A percentile compares a stretch with the other conserved stretches of the same genome.
Conservation (phyloP, 2,797 vertebrate genomes). For the Rhinophrynus dorsalis region DNA sequence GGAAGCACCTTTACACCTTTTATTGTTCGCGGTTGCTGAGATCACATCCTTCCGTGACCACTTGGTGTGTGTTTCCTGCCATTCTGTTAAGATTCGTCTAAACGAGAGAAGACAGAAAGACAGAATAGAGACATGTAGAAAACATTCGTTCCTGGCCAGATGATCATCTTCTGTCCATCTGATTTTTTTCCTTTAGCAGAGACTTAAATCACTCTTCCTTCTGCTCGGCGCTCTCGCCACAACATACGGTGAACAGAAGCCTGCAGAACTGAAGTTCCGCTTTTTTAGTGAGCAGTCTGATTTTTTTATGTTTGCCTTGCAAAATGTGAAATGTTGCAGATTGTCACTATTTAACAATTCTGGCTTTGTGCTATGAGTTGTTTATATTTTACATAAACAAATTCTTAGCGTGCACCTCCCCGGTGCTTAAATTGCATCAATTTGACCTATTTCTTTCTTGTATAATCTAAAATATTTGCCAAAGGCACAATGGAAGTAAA, state of each 20-base stretch:
- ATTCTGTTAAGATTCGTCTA: constrained; percentile 78
- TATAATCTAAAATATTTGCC: constrained; percentile 3
- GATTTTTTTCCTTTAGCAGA: constrained; percentile 49
- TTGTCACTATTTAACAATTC: constrained; percentile 39
- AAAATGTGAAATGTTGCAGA: constrained; percentile 53
- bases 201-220: constrained; percentile 62
- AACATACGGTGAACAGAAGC: constrained; percentile 66
- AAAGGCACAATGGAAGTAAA: constrained; percentile 15
- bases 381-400: constrained; percentile 4
- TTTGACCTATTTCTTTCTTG: not conserved
- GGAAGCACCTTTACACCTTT: constrained; percentile 95
- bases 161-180: constrained; percentile 56
- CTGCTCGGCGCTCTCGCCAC: constrained; percentile 61
- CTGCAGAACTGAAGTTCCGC: constrained; percentile 71
- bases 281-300: constrained; percentile 71
- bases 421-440: not conserved
- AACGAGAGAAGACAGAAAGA: constrained; percentile 52
- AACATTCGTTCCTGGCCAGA: constrained; percentile 44
- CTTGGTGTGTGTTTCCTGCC: constrained; percentile 86
- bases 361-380: not conserved
- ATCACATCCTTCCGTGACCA: constrained; percentile 85
- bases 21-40: constrained; percentile 88
- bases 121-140: constrained; percentile 41
- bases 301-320: constrained; percentile 61
- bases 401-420: not conserved